Percentiles rank a stretch among this genome's conserved stretches.
Evolutionary conservation across 2,113 vertebrate species (phyloP).

Genomic region (Crotalus viridis): DNA sequence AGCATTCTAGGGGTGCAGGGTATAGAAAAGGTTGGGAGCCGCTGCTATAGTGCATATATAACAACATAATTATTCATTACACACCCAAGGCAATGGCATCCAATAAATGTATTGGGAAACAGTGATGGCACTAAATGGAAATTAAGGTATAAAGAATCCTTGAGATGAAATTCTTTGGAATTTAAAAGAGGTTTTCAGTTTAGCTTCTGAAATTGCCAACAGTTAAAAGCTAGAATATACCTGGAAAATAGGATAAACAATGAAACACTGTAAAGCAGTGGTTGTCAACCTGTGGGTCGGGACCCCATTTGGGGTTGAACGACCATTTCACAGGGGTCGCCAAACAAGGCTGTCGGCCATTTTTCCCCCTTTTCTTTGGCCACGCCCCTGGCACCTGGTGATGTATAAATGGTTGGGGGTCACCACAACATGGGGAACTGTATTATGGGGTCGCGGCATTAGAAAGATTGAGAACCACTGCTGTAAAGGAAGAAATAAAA

Average conservation of each 20-base stretch:
- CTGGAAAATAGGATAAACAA: neutral
- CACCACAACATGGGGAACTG: no score
- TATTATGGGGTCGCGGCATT: no score
- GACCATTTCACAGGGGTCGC: no score
- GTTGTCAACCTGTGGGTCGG: no score
- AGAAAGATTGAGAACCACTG: no score
- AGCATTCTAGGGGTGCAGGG: no score
- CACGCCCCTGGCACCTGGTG: no score
- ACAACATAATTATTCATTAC: neutral
- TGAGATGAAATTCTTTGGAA: neutral
- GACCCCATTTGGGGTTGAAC: no score
- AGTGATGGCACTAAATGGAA: neutral
- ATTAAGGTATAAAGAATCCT: neutral
- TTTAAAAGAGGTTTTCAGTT: slow-evolving; percentile 2
- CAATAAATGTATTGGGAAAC: neutral
- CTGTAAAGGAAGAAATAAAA: neutral
- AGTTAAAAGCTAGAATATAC: neutral
- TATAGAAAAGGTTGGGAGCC: no score
- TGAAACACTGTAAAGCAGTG: neutral
- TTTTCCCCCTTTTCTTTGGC: no score
- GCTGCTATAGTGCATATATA: neutral
- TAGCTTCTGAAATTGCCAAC: neutral
- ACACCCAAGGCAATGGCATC: neutral
- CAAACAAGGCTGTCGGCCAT: no score
- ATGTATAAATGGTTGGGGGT: no score